Percentiles rank a stretch among this genome's conserved stretches.
These are phyloP conservation scores for Rhagium mordax DNA, from an alignment of 2,888 invertebrate genomes.

Conservation along the genomic window DNA sequence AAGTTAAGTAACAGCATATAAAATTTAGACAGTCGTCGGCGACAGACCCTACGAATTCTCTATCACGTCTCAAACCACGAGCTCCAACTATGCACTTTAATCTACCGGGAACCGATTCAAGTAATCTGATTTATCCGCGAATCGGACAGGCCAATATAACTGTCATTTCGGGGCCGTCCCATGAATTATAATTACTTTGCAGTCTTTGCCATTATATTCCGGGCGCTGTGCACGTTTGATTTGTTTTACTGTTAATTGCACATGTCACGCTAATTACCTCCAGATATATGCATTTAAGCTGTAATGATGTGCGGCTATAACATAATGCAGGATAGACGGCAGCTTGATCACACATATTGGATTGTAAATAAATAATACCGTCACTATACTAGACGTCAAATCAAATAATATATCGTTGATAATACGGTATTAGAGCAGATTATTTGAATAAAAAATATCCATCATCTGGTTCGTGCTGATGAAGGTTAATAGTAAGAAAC, in stretches of 20 bases:
- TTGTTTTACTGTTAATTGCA: conserved; percentile 47
- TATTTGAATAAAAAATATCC: no score
- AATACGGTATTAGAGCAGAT: no score
- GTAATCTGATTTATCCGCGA: conserved; percentile 54
- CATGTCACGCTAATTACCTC: conserved; percentile 46
- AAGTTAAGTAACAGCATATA: conserved; percentile 30
- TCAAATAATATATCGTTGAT: no score
- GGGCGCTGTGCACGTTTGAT: conserved; percentile 47
- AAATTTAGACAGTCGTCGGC: conserved; percentile 31
- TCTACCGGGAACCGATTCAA: conserved; percentile 47
- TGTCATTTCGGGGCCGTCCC: conserved; percentile 45
- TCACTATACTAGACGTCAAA: no score
- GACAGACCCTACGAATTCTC: conserved; percentile 44
- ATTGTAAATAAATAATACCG: no score
- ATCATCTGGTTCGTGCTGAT: no score
- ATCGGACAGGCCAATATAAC: conserved; percentile 53
- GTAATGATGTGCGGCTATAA: conserved; percentile 8
- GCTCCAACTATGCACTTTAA: conserved; percentile 50
- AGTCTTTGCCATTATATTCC: conserved; percentile 44
- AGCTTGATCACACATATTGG: no score
- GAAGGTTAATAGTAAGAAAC: no score
- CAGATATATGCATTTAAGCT: conserved; percentile 8
- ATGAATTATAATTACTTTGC: conserved; percentile 54
- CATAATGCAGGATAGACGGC: background rate
- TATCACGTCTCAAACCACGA: conserved; percentile 47